A percentile compares a stretch with the other conserved stretches of the same genome.
Evolutionary conservation across 2,797 vertebrate genomes (phyloP).

Genomic region (Hephaestus fuliginosus): DNA sequence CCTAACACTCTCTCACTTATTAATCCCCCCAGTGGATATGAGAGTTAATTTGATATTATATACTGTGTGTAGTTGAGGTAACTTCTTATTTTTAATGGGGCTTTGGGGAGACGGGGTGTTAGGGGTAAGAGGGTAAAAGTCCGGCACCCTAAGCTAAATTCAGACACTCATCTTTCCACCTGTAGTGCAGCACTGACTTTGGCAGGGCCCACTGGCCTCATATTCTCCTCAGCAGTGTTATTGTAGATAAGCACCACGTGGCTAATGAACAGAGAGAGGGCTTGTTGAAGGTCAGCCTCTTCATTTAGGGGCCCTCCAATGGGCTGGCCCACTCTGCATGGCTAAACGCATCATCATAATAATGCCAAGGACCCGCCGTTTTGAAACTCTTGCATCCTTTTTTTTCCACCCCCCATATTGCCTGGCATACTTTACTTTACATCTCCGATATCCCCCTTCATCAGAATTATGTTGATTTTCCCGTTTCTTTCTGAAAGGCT

Average conservation of each 20-base stretch:
- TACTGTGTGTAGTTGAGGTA: slow-evolving; percentile 9
- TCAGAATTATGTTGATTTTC: slow-evolving; percentile 84
- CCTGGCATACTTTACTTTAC: slow-evolving; percentile 70
- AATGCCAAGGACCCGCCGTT: slow-evolving; percentile 77
- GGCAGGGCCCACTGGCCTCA: slow-evolving; percentile 67
- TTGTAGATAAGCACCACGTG: slow-evolving; percentile 83
- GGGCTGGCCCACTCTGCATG: slow-evolving; percentile 82
- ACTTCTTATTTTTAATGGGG: slow-evolving; percentile 11
- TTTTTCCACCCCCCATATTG: slow-evolving; percentile 51
- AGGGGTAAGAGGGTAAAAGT: slow-evolving; percentile 42
- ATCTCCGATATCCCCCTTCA: slow-evolving; percentile 74
- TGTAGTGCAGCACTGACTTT: slow-evolving; percentile 77
- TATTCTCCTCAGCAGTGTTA: slow-evolving; percentile 77
- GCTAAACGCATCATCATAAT: slow-evolving; percentile 84
- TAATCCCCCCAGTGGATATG: slow-evolving; percentile 35
- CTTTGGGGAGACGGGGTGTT: slow-evolving; percentile 19
- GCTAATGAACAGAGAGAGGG: slow-evolving; percentile 87
- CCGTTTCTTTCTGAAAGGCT: slow-evolving; percentile 83
- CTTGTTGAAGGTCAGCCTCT: slow-evolving; percentile 87
- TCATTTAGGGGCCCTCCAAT: slow-evolving; percentile 86
- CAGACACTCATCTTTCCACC: slow-evolving; percentile 62
- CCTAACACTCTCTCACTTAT: background rate
- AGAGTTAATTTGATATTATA: slow-evolving; percentile 63
- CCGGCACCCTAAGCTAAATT: slow-evolving; percentile 59
- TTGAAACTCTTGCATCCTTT: slow-evolving; percentile 75